A percentile compares a stretch with the other conserved stretches of the same genome.
These are phyloP conservation scores for Delphinapterus leucas DNA, from an alignment of 2,113 vertebrate genomes.

Conservation along the genomic window DNA sequence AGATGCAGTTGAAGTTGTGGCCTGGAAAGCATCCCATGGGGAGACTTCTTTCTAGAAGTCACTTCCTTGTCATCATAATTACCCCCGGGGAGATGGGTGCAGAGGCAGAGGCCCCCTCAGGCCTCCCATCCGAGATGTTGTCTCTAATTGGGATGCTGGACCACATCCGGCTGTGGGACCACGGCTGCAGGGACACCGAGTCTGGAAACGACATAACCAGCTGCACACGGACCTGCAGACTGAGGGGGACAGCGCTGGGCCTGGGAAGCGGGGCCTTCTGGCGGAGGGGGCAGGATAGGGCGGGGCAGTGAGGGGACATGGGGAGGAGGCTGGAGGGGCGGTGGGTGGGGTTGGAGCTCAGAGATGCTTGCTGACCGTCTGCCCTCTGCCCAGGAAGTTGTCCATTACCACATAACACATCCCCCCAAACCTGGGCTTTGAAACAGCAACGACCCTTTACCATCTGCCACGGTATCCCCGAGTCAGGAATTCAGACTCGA, in stretches of 20 bases:
- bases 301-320: accelerated
- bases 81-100: accelerated
- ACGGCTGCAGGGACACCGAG: background rate
- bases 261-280: background rate
- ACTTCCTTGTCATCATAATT: background rate
- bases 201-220: background rate
- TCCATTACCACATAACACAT: background rate
- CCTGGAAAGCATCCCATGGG: background rate
- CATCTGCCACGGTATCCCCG: background rate
- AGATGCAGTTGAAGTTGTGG: background rate
- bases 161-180: accelerated
- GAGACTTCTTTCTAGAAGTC: background rate
- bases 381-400: background rate
- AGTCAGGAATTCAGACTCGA: background rate
- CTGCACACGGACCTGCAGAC: background rate
- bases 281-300: background rate
- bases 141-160: background rate
- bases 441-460: background rate
- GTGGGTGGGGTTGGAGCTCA: background rate
- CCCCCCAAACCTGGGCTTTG: background rate
- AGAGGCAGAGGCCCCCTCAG: too few relatives aligned
- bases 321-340: background rate
- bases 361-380: background rate
- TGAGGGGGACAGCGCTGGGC: accelerated
- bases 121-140: background rate